A percentile compares a stretch with the other conserved stretches of the same genome.
phyloP scores from a whole-genome alignment of 2,113 vertebrate species.

The Progne subis region DNA sequence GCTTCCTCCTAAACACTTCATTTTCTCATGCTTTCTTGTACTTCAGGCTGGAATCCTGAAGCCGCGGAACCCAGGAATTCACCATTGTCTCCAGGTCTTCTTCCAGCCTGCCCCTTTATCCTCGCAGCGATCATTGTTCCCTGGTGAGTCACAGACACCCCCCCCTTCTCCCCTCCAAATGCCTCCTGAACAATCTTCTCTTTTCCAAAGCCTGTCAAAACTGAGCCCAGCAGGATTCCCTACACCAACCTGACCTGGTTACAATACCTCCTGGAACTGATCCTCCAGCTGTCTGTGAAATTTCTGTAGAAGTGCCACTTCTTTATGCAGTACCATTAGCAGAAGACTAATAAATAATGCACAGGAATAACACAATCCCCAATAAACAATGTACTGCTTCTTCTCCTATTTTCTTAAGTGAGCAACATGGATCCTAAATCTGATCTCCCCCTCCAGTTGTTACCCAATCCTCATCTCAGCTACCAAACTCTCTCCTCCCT shows the following conservation, averaged over 20 bases:
- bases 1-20: conserved; percentile 18
- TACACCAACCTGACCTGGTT: conserved; percentile 49
- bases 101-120: conserved; percentile 48
- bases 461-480: conserved; percentile 25
- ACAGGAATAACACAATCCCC: conserved; percentile 34
- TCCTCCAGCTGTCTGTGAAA: conserved; percentile 45
- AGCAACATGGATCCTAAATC: conserved; percentile 54
- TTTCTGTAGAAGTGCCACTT: conserved; percentile 30
- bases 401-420: conserved; percentile 23
- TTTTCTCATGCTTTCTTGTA: not conserved
- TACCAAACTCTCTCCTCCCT: conserved; percentile 2
- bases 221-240: conserved; percentile 43
- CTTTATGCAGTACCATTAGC: conserved; percentile 41
- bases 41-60: conserved; percentile 25
- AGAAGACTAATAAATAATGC: conserved; percentile 48
- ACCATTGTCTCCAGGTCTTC: conserved; percentile 32
- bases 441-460: conserved; percentile 38
- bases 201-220: conserved; percentile 56
- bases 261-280: conserved; percentile 46
- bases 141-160: conserved; percentile 30
- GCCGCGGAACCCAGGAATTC: not conserved
- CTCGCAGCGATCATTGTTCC: conserved; percentile 30
- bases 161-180: not conserved
- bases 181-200: conserved; percentile 46
- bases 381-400: conserved; percentile 22